A percentile compares a stretch with the other conserved stretches of the same genome.
phyloP scores from a whole-genome alignment of 1,140 invertebrate species.

The Helicoverpa zea region DNA sequence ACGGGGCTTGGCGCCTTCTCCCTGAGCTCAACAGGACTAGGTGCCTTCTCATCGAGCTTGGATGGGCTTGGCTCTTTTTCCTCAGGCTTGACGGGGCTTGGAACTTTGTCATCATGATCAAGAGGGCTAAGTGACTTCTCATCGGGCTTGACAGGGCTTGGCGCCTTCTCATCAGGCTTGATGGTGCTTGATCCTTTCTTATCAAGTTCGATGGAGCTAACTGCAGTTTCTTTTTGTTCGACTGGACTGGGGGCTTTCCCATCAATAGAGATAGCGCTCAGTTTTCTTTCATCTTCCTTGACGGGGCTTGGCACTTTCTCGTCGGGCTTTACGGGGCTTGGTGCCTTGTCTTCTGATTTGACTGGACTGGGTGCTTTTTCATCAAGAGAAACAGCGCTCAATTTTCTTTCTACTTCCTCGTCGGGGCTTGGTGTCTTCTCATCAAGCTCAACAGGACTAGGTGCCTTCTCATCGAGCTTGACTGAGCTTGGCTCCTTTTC shows the following conservation, averaged over 20 bases:
- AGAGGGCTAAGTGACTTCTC: neutral
- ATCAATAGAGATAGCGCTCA: neutral
- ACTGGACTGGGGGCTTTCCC: neutral
- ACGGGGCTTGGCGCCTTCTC: neutral
- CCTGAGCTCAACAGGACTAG: neutral
- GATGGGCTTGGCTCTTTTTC: constrained; percentile 10
- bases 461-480: neutral
- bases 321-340: neutral
- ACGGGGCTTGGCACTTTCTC: neutral
- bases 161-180: neutral
- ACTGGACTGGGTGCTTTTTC: neutral
- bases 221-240: neutral
- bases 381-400: too few species aligned
- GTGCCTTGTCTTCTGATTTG: neutral
- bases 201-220: neutral
- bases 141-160: neutral
- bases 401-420: too few species aligned
- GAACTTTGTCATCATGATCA: neutral
- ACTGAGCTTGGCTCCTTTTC: neutral
- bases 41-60: neutral
- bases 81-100: neutral
- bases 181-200: too few species aligned
- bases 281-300: neutral
- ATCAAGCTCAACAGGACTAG: neutral
- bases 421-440: neutral